Base-by-base conservation (phyloP, 2,888 invertebrate genomes). In the Coecobrya sp. region DNA sequence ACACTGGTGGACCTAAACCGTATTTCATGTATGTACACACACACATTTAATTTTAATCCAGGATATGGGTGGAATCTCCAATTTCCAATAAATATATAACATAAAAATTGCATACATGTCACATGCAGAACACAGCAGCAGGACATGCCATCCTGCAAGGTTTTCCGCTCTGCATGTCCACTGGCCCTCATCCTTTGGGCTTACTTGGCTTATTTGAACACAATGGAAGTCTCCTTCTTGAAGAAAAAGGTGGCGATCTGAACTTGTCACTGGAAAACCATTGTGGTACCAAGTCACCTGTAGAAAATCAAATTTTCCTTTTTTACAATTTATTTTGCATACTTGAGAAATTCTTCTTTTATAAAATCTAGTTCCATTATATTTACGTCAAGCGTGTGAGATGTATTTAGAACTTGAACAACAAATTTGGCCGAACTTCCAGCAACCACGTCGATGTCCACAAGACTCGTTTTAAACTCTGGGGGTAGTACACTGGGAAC, bases 141-240 rank as follows among this genome's bases (percentile, higher is more conserved):
- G 25, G 90, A 86, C 87, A 89, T 88, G 10, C 92, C 92, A n/a
- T 25, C 91, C 92, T 62, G 88, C 76, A 30, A 73, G 25, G 30
- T 92, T 92, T 73, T 90, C 92, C 19, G 91, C 87, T 16, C 90
- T 76, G 27, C 92, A 92, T 8, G 92, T 89, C 92, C 92, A 93
- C 84, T 93, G 90, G 8, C 93, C 93, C 65, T 87, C 93, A 52
- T 93, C 93, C 25, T 70, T 73, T 19, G 88, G 88, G 10, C 27
- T 79, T n/a, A 91, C 92, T 49, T 92, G 84, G 36, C 19, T 85
- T 76, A 92, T 92, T 86, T 93, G 81, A 86, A 93, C 85, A 88
- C 87, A 89, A 55, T 89, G 70, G 70, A 92, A 91, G 55, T 93
- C 88, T 13, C 92, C 92, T 42, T 91, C 85, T 42, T 88, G 92